Percentiles rank a stretch among this genome's conserved stretches.
These are phyloP conservation scores for Protaetia brevitarsis DNA, from an alignment of 1,140 invertebrate genomes.

Conservation along the genomic window DNA sequence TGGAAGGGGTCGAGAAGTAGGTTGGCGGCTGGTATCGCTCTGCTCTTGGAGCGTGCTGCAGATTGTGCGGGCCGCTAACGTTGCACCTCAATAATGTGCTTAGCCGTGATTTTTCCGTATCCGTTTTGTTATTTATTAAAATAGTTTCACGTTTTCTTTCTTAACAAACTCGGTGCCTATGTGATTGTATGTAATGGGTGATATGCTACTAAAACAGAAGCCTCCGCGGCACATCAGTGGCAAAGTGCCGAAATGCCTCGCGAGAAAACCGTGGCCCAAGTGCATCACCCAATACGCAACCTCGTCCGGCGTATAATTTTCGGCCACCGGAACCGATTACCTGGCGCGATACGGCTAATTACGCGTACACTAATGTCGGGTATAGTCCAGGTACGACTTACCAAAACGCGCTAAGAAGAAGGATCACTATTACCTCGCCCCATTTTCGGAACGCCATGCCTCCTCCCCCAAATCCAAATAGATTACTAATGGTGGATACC, in stretches of 20 bases:
- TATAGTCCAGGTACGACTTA: slow-evolving; percentile 51
- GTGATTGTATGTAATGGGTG: slow-evolving; percentile 35
- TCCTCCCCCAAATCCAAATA: slow-evolving; percentile 53
- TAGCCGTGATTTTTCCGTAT: slow-evolving; percentile 15
- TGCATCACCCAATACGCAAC: slow-evolving; percentile 44
- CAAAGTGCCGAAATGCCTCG: slow-evolving; percentile 51
- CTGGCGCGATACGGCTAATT: slow-evolving; percentile 51
- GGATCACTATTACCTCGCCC: slow-evolving; percentile 68
- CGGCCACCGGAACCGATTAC: slow-evolving; percentile 55
- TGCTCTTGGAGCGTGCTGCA: neutral
- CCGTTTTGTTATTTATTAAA: neutral
- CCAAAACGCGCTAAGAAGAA: slow-evolving; percentile 53
- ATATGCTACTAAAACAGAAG: slow-evolving; percentile 43
- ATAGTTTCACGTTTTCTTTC: neutral
- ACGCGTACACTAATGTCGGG: slow-evolving; percentile 54
- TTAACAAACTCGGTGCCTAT: neutral
- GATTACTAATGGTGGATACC: slow-evolving; percentile 51
- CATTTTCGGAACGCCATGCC: slow-evolving; percentile 62
- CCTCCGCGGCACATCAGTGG: slow-evolving; percentile 40
- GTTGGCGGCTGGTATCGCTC: slow-evolving; percentile 27
- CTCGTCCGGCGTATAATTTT: slow-evolving; percentile 53
- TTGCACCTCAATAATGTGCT: neutral
- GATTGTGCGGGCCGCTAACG: neutral
- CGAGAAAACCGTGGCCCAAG: slow-evolving; percentile 59
- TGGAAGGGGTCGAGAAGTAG: slow-evolving; percentile 34